Base-by-base conservation (phyloP, 2,888 invertebrate genomes). In the Melanargia galathea region DNA sequence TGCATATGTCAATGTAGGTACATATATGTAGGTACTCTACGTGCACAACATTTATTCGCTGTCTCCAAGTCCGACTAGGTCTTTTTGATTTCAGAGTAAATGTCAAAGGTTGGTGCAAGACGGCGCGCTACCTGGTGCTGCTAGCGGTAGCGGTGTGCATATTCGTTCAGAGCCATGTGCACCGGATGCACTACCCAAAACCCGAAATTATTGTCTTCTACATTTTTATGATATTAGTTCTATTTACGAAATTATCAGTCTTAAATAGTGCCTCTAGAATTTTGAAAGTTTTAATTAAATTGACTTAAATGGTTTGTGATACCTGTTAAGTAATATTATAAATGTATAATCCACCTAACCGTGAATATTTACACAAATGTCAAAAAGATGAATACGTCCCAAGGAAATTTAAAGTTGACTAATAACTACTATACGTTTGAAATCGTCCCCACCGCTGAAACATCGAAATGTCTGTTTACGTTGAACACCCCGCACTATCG, bases 131-230 rank as follows among this genome's bases (percentile, higher is more conserved):
- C 67, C n/a, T n/a, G n/a, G n/a, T n/a, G n/a, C n/a, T n/a, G n/a
- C n/a, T n/a, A n/a, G n/a, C n/a, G n/a, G n/a, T 80, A 77, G 77
- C 77, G 76, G 81, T 49, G 20, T 75, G 74, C 73, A 73, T 76
- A 79, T 84, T 84, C 81, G 82, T 68, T 73, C 70, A 68, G 72
- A 75, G 75, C 10, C 4, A 10, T 20, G 20, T 2, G 76, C 70
- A 63, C 83, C 84, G 86, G 84, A 85, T 80, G 78, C 75, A 75
- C 73, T 73, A 75, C 74, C 74, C 73, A 77, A 74, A 68, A 75
- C 62, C 51, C 67, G 62, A 67, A 64, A 54, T 51, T 56, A 20
- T 43, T 18, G 18, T 33, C 20, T 33, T 52, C 13, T 35, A 35
- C 56, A 61, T 57, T 61, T 64, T 56, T 30, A 20, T 33, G 57